These are phyloP conservation scores for Tachina fera DNA, from an alignment of 2,888 invertebrate species.

Conservation along the genomic window DNA sequence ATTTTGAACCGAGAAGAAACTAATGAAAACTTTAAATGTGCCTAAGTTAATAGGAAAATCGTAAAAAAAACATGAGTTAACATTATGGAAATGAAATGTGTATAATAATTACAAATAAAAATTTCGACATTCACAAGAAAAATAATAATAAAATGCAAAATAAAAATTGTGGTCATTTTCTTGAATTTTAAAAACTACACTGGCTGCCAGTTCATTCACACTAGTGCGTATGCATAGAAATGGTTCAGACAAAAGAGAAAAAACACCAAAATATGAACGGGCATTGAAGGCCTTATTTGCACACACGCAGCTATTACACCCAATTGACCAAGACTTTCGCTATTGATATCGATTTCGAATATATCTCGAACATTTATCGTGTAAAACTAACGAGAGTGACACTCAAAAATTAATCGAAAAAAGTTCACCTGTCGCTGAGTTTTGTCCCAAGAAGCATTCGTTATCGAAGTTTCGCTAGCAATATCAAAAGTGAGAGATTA, in stretches of 20 bases:
- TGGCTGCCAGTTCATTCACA: slow-evolving; percentile 63
- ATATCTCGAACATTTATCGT: no score
- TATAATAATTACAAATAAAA: neutral
- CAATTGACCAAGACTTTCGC: no score
- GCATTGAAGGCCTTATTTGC: no score
- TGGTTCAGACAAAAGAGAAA: neutral
- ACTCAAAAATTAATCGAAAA: no score
- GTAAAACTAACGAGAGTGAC: no score
- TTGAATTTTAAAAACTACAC: slow-evolving; percentile 37
- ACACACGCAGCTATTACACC: no score
- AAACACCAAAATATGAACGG: neutral
- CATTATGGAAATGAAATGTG: neutral
- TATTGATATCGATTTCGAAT: no score
- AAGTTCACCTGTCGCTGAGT: no score
- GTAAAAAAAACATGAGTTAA: neutral
- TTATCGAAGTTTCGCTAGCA: no score
- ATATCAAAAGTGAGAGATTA: no score
- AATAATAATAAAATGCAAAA: neutral
- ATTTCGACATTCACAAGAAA: slow-evolving; percentile 40
- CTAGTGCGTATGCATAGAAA: neutral
- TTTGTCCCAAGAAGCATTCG: no score
- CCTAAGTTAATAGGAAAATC: neutral
- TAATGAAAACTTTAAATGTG: neutral
- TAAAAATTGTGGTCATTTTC: neutral
- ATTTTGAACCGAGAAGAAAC: neutral